phyloP scores from a whole-genome alignment of 2,888 invertebrate genomes.

The Oeneis ivallda region DNA sequence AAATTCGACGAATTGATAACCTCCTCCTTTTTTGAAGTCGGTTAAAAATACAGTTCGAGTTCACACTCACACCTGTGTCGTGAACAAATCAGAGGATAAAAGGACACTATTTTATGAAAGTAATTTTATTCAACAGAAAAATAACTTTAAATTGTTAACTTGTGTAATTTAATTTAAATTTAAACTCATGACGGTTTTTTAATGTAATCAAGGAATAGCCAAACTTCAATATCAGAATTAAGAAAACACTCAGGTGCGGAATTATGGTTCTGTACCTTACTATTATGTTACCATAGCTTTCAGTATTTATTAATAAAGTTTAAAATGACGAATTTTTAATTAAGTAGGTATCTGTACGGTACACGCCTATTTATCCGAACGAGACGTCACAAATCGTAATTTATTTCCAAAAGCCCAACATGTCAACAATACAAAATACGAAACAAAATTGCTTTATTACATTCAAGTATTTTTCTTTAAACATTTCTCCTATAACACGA shows the following conservation, averaged over 20 bases:
- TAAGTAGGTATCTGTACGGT: not conserved
- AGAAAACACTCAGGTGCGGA: not conserved
- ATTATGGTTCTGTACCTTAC: not conserved
- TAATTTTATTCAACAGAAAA: no score
- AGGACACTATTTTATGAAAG: no score
- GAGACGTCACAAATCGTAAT: not conserved
- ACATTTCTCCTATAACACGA: conserved; percentile 19
- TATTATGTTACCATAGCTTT: not conserved
- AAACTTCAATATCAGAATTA: no score
- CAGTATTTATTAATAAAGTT: not conserved
- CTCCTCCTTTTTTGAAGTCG: no score
- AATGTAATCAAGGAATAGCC: no score
- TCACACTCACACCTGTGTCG: no score
- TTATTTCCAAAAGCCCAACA: conserved; percentile 1
- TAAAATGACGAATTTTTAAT: not conserved
- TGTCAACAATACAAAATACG: conserved; percentile 11
- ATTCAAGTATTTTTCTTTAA: conserved; percentile 12
- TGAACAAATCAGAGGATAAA: no score
- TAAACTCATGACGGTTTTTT: no score
- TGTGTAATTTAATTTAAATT: no score
- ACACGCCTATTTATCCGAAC: not conserved
- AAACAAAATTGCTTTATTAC: conserved; percentile 17
- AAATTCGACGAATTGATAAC: no score
- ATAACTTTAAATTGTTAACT: no score
- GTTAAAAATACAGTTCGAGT: no score